Evolutionary conservation across 2,113 vertebrate genomes (phyloP).

Genomic region (Perognathus longimembris): DNA sequence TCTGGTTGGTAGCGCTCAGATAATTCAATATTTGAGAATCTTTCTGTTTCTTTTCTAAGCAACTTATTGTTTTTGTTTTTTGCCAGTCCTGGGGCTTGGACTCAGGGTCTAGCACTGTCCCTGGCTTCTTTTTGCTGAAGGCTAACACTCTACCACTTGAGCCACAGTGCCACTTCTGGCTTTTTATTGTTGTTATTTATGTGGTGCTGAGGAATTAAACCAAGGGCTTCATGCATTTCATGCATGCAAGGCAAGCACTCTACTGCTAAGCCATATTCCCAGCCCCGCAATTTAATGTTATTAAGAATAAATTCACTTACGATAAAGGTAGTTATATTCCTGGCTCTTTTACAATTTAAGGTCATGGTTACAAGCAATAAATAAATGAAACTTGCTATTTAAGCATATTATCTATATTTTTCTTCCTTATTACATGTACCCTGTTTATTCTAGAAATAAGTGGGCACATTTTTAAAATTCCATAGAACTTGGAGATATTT

Average conservation of each 20-base stretch:
- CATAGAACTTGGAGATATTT: slow-evolving; percentile 19
- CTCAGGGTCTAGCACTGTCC: too few species aligned
- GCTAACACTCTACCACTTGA: too few species aligned
- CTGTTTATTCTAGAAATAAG: slow-evolving; percentile 47
- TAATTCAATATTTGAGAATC: slow-evolving; percentile 47
- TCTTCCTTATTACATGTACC: background rate
- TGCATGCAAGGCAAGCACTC: too few species aligned
- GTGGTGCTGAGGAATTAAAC: too few species aligned
- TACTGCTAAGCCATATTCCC: too few species aligned
- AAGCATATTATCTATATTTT: background rate
- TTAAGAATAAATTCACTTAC: slow-evolving; percentile 41
- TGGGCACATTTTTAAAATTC: slow-evolving; percentile 21
- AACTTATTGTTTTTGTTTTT: slow-evolving; percentile 61
- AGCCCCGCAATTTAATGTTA: slow-evolving; percentile 60
- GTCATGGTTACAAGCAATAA: background rate
- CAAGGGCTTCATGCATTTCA: too few species aligned
- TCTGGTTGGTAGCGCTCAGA: background rate
- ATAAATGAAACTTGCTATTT: background rate
- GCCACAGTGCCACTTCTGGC: too few species aligned
- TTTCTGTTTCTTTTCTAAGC: slow-evolving; percentile 42
- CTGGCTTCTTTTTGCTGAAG: too few species aligned
- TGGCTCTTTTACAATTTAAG: background rate
- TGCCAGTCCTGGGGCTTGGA: too few species aligned
- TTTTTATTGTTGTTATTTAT: too few species aligned
- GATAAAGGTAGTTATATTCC: background rate